Evolutionary conservation across 2,888 invertebrate genomes (phyloP).

Genomic region (Melikaiella ostensackeni): DNA sequence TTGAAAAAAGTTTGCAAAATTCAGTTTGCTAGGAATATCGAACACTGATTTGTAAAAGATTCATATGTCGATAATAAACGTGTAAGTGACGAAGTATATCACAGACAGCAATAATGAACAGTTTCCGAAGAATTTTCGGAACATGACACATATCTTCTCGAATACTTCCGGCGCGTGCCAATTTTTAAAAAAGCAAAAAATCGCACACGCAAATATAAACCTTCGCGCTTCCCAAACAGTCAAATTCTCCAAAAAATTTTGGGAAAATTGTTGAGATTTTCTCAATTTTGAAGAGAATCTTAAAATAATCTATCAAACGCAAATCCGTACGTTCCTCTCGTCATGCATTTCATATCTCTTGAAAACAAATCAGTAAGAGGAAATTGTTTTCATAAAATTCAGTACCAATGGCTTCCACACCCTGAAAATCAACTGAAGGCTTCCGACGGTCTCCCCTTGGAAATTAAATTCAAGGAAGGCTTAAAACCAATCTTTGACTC

Average conservation of each 20-base stretch:
- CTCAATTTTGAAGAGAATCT: background rate
- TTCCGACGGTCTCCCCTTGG: background rate
- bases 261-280: slow-evolving; percentile 5
- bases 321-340: slow-evolving; percentile 43
- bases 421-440: slow-evolving; percentile 1
- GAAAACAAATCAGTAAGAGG: background rate
- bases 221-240: slow-evolving; percentile 42
- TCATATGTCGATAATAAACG: slow-evolving; percentile 29
- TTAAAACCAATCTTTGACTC: background rate
- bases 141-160: slow-evolving; percentile 57
- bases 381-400: background rate
- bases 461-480: background rate
- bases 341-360: slow-evolving; percentile 42
- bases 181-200: slow-evolving; percentile 43
- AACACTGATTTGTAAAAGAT: slow-evolving; percentile 23
- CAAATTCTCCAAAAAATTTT: slow-evolving; percentile 47
- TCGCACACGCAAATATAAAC: slow-evolving; percentile 40
- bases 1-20: background rate
- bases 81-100: slow-evolving; percentile 18
- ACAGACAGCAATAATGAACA: slow-evolving; percentile 13
- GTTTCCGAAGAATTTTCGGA: slow-evolving; percentile 42
- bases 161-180: slow-evolving; percentile 63
- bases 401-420: slow-evolving; percentile 5
- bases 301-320: background rate
- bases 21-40: background rate